Percentiles rank a stretch among this genome's conserved stretches.
phyloP scores from a whole-genome alignment of 2,888 invertebrate genomes.

The Trilocha varians region DNA sequence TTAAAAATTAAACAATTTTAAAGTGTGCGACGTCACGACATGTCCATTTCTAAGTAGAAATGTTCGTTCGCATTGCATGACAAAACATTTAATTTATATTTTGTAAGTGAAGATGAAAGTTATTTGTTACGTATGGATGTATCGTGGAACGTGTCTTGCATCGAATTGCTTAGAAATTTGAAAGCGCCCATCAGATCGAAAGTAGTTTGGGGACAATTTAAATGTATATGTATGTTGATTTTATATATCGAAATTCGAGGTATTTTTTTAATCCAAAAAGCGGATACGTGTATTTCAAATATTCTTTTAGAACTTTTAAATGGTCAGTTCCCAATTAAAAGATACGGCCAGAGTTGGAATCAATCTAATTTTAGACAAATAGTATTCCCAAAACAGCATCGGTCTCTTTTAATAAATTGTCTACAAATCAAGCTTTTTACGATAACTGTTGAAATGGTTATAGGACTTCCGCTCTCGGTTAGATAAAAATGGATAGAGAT shows the following conservation, averaged over 20 bases:
- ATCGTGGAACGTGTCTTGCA: constrained; percentile 32
- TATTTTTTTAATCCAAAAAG: too few species aligned
- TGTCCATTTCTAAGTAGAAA: constrained; percentile 4
- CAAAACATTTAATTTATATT: constrained; percentile 21
- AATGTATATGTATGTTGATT: neutral
- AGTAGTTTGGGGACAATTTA: neutral
- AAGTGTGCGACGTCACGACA: neutral
- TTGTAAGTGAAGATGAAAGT: constrained; percentile 38
- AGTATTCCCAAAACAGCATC: too few species aligned
- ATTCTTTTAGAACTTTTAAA: too few species aligned
- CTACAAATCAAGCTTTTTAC: too few species aligned
- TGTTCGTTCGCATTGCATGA: constrained; percentile 2
- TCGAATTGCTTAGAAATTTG: constrained; percentile 14
- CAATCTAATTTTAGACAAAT: too few species aligned
- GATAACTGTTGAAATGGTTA: too few species aligned
- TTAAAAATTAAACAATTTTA: neutral
- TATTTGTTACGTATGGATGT: constrained; percentile 27
- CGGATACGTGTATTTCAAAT: too few species aligned
- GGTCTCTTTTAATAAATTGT: too few species aligned
- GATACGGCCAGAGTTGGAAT: too few species aligned
- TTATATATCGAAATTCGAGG: neutral
- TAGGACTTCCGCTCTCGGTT: too few species aligned
- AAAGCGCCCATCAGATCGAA: constrained; percentile 6
- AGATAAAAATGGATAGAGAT: too few species aligned
- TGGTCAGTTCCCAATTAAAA: too few species aligned